A percentile compares a stretch with the other conserved stretches of the same genome.
phyloP scores from a whole-genome alignment of 2,113 vertebrate genomes.

The Laticauda laticaudata region DNA sequence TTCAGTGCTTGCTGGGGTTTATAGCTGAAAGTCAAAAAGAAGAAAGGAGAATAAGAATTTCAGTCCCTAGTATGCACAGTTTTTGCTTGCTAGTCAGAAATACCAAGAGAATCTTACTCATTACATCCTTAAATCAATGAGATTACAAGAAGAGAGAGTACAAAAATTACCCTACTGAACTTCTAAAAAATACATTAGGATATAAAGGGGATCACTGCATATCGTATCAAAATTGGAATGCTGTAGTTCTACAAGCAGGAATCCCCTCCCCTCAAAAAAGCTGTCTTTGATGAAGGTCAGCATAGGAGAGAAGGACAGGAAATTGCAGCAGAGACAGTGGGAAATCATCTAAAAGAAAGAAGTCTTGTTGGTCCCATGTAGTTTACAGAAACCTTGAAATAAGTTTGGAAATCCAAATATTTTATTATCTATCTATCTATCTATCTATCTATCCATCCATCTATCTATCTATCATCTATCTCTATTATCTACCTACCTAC shows the following conservation, averaged over 20 bases:
- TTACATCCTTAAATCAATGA: not conserved
- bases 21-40: not conserved
- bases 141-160: not conserved
- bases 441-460: too few species aligned
- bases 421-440: not conserved
- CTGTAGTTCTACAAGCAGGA: not conserved
- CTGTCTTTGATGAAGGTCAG: not conserved
- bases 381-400: not conserved
- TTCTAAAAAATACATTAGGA: not conserved
- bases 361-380: not conserved
- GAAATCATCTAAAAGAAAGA: not conserved
- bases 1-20: not conserved
- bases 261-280: not conserved
- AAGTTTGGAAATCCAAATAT: not conserved
- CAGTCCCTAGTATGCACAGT: not conserved
- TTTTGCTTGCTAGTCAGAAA: not conserved
- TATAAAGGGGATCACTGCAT: not conserved
- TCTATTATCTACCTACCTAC: too few species aligned
- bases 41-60: not conserved
- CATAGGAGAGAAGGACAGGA: not conserved
- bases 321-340: not conserved
- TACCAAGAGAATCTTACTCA: not conserved
- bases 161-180: not conserved
- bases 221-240: not conserved
- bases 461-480: too few species aligned